phyloP scores from a whole-genome alignment of 2,888 invertebrate genomes.

The Tubulanus polymorphus region DNA sequence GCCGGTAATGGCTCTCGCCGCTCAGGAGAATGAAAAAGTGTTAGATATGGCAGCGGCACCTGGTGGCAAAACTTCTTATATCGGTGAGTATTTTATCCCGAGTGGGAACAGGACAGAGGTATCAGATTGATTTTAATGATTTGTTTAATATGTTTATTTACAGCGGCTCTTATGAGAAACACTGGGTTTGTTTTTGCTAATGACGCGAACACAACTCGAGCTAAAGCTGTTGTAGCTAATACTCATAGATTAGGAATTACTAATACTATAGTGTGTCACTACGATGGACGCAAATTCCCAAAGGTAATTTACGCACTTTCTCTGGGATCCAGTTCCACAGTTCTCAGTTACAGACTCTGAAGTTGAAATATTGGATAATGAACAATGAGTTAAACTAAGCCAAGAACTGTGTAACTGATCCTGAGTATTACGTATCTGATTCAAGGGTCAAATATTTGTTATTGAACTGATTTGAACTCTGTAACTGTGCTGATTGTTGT shows the following conservation, averaged over 20 bases:
- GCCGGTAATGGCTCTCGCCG: constrained; percentile 96
- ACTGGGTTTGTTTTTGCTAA: constrained; percentile 95
- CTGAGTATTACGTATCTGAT: too few species aligned
- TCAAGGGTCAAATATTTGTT: too few species aligned
- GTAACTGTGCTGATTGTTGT: too few species aligned
- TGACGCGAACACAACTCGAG: constrained; percentile 83
- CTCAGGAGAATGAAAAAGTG: constrained; percentile 88
- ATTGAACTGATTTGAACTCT: too few species aligned
- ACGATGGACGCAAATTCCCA: constrained; percentile 85
- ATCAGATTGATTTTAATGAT: too few species aligned
- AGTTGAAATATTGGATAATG: too few species aligned
- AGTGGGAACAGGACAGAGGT: too few species aligned
- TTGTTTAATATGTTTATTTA: constrained; percentile 20
- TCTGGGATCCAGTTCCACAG: too few species aligned
- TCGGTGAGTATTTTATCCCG: constrained; percentile 58
- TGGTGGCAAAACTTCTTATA: constrained; percentile 97
- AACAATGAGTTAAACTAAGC: too few species aligned
- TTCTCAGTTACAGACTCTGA: too few species aligned
- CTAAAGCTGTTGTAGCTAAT: constrained; percentile 83
- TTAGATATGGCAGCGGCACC: constrained; percentile 98
- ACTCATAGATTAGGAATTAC: constrained; percentile 93
- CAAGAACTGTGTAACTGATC: too few species aligned
- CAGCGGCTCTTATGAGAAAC: constrained; percentile 94
- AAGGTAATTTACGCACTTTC: constrained; percentile 58
- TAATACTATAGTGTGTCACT: constrained; percentile 82